Percentiles rank a stretch among this genome's conserved stretches.
phyloP scores from a whole-genome alignment of 2,888 invertebrate genomes.

The Bellardia bayeri region DNA sequence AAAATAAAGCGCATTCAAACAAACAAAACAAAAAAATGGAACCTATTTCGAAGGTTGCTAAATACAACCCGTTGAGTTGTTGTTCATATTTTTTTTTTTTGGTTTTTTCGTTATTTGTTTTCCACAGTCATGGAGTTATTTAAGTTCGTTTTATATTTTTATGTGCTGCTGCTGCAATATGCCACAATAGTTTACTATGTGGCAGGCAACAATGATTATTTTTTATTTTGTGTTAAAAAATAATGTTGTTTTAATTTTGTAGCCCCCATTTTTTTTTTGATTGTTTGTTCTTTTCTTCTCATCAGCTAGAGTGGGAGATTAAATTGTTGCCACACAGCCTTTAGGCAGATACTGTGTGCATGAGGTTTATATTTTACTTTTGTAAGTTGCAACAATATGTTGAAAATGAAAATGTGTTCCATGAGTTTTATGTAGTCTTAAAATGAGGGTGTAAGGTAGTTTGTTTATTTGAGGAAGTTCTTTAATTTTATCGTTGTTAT shows the following conservation, averaged over 20 bases:
- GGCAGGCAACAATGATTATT: constrained; percentile 58
- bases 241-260: constrained; percentile 59
- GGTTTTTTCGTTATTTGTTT: neutral
- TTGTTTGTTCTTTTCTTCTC: constrained; percentile 26
- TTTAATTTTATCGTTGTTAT: neutral
- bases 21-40: constrained; percentile 13
- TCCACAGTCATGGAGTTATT: constrained; percentile 24
- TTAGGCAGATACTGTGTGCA: constrained; percentile 18
- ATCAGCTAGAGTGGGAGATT: constrained; percentile 49
- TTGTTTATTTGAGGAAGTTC: neutral
- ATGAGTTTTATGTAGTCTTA: constrained; percentile 28
- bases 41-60: constrained; percentile 54
- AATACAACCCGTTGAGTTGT: constrained; percentile 28
- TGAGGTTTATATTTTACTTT: neutral
- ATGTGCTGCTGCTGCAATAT: constrained; percentile 31
- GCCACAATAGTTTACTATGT: constrained; percentile 66
- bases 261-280: neutral
- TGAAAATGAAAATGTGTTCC: constrained; percentile 36
- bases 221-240: constrained; percentile 62
- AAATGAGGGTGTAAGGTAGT: neutral
- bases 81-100: neutral
- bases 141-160: neutral
- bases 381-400: neutral
- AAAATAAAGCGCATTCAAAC: neutral
- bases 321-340: constrained; percentile 51